Evolutionary conservation across 1,140 invertebrate species (phyloP), one percentile per base, ranked within the genome.

Genomic region (Drosophila santomea): DNA sequence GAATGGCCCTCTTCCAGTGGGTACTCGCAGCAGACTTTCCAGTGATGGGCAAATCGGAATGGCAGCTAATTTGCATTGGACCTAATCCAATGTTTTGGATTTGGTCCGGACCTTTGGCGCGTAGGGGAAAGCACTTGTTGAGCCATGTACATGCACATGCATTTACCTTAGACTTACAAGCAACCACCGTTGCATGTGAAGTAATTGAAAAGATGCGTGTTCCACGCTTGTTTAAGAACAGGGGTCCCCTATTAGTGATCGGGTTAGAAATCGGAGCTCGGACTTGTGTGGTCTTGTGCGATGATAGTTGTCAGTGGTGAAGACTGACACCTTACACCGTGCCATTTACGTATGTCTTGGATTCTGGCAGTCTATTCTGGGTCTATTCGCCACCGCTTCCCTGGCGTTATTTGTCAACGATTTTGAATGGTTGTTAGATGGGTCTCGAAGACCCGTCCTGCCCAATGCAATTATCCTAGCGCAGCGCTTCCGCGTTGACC

Each of bases 161-260:
- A 78, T 75, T 64, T 63, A 61, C 36, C 52, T 74, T 63, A 14
- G 61, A 72, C 64, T 76, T 84, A 72, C 71, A 72, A 54, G 35
- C 59, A 72, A 52, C 41, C 55, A 63, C 57, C 11, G 23, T 63
- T 32, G 50, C 80, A 76, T 81, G 80, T 58, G 52, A n/a, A 63
- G 64, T 83, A 82, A 82, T 82, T 83, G 80, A 82, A 83, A 78
- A 83, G 48, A 56, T 83, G 80, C 80, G 75, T 83, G 80, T 60
- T 25, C 44, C 41, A 10, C 17, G 43, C 35, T 14, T 56, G 55
- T 36, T 66, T 25, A 7, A 10, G 60, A 5, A n/a, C 25, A 41
- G 11, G 50, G 14, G 15, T 54, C 5, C 14, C 32, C 25, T 54
- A 20, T 35, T 55, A 32, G 11, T 12, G 25, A 48, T 47, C 20